phyloP scores from a whole-genome alignment of 2,113 vertebrate genomes.

The Pipra filicauda region DNA sequence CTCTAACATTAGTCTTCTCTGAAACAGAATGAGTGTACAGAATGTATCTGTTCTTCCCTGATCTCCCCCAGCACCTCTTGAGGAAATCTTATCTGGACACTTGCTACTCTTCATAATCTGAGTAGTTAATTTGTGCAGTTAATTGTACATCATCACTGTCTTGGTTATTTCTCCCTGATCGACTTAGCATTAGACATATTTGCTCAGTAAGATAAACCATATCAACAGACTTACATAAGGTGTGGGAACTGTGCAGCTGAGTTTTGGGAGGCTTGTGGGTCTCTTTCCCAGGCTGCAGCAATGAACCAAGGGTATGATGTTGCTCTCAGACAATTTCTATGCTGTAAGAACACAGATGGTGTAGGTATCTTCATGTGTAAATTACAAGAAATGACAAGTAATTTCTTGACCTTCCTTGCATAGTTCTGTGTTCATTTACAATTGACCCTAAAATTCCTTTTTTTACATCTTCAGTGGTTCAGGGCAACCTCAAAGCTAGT shows the following conservation, averaged over 20 bases:
- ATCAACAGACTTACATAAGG: not conserved
- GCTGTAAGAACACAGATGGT: not conserved
- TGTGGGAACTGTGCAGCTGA: not conserved
- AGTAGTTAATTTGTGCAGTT: not conserved
- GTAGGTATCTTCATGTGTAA: not conserved
- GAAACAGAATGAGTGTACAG: not conserved
- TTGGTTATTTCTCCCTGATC: not conserved
- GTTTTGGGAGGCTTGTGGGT: not conserved
- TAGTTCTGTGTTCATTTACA: not conserved
- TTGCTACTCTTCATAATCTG: not conserved
- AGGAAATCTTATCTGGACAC: not conserved
- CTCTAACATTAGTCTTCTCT: not conserved
- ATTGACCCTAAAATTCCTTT: not conserved
- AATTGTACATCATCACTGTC: not conserved
- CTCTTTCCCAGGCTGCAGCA: not conserved
- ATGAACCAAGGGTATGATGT: not conserved
- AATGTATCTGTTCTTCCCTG: not conserved
- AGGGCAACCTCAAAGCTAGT: not conserved
- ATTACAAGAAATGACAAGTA: not conserved
- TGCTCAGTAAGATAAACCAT: not conserved
- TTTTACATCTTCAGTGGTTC: not conserved
- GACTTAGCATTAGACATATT: not conserved
- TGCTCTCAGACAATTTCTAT: not conserved
- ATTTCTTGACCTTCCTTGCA: not conserved
- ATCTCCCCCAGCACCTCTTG: not conserved